Evolutionary conservation across 2,888 invertebrate genomes (phyloP).

Genomic region (Ceraclea dissimilis): DNA sequence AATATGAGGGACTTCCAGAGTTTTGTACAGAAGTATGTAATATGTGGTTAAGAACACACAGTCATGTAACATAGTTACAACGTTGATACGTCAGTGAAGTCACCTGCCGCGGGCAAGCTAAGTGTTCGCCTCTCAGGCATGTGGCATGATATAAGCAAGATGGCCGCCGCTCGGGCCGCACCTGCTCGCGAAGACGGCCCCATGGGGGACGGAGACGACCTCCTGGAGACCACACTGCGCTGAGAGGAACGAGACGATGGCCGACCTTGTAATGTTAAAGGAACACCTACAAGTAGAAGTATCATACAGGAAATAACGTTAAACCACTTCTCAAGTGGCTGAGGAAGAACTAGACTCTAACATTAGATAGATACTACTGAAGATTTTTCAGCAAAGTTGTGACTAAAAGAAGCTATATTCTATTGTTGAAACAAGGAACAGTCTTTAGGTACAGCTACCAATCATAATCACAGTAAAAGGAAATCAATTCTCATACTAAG

Average conservation of each 20-base stretch:
- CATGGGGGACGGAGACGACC: conserved; percentile 42
- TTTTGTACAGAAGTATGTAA: not conserved
- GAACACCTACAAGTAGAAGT: conserved; percentile 43
- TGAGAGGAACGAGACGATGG: conserved; percentile 53
- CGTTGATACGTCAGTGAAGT: conserved; percentile 49
- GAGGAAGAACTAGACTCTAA: too few relatives aligned
- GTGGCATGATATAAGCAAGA: conserved; percentile 90
- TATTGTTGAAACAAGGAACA: too few relatives aligned
- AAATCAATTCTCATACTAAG: too few relatives aligned
- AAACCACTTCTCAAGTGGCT: not conserved
- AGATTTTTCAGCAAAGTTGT: too few relatives aligned
- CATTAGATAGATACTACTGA: too few relatives aligned
- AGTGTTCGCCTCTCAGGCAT: conserved; percentile 52
- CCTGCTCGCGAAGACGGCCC: conserved; percentile 74
- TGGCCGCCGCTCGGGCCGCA: conserved; percentile 89
- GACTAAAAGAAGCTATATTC: too few relatives aligned
- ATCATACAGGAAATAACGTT: not conserved
- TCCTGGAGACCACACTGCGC: conserved; percentile 50
- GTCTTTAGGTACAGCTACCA: too few relatives aligned
- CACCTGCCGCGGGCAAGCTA: conserved; percentile 45
- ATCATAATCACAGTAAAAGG: too few relatives aligned
- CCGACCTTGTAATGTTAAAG: conserved; percentile 52
- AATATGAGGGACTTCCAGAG: not conserved
- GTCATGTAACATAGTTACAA: conserved; percentile 41
- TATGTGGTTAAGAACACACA: conserved; percentile 26